These are phyloP conservation scores for Halcyon senegalensis DNA, from an alignment of 2,113 vertebrate genomes.

Conservation along the genomic window DNA sequence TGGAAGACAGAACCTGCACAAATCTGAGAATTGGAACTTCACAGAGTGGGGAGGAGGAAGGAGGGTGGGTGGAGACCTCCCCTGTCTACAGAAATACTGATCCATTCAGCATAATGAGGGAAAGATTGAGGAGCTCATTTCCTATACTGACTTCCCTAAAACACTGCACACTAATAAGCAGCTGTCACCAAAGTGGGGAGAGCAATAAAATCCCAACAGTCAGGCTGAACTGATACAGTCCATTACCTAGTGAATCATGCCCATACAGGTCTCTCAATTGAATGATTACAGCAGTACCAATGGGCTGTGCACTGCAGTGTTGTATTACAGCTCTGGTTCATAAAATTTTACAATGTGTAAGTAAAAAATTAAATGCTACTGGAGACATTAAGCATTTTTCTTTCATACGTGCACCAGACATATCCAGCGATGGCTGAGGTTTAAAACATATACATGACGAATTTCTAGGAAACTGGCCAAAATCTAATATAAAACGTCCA, in stretches of 20 bases:
- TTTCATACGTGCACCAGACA: neutral
- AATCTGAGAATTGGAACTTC: neutral
- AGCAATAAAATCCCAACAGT: neutral
- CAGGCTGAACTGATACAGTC: constrained; percentile 63
- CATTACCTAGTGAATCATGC: constrained; percentile 50
- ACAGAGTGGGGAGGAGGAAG: fast-evolving
- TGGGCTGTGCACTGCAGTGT: constrained; percentile 32
- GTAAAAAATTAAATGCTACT: constrained; percentile 52
- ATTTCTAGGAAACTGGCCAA: neutral
- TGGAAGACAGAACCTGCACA: neutral
- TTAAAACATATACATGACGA: neutral
- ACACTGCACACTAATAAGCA: constrained; percentile 9
- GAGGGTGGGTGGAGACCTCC: neutral
- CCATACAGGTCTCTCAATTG: constrained; percentile 8
- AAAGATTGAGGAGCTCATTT: neutral
- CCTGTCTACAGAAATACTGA: neutral
- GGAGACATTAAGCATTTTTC: constrained; percentile 8
- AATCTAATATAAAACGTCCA: neutral
- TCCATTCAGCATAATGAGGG: neutral
- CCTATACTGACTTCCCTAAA: neutral
- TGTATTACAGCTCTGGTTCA: constrained; percentile 43
- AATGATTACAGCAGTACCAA: constrained; percentile 6
- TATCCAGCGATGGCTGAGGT: fast-evolving
- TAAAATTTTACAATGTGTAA: constrained; percentile 62
- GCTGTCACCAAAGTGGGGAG: constrained; percentile 14